These are phyloP conservation scores for Spongilla lacustris DNA, from an alignment of 37 sponge, comb jelly and placozoan species.

Conservation along the genomic window DNA sequence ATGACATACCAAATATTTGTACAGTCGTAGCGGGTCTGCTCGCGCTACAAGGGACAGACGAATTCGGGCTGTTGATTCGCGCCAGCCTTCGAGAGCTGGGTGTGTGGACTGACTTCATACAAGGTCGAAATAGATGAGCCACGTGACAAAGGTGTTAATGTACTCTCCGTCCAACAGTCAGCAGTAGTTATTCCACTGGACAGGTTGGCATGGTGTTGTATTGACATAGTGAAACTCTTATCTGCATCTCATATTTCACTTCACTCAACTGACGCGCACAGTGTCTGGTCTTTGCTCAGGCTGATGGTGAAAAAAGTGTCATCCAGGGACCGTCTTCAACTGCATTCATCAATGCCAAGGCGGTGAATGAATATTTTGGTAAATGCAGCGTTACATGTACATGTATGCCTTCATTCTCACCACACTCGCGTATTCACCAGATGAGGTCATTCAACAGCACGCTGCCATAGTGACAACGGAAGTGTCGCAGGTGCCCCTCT, in stretches of 20 bases:
- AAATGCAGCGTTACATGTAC: background rate
- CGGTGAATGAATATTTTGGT: conserved; percentile 71
- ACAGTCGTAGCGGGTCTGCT: conserved; percentile 71
- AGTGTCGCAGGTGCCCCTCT: conserved; percentile 91
- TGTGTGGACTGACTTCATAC: conserved; percentile 75
- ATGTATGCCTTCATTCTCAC: background rate
- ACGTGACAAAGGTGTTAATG: background rate
- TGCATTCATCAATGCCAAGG: conserved; percentile 54
- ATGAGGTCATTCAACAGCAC: conserved; percentile 33
- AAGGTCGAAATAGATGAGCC: conserved; percentile 15
- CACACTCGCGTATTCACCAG: conserved; percentile 43
- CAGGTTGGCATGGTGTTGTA: conserved; percentile 21
- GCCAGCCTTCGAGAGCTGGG: conserved; percentile 33
- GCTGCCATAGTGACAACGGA: conserved; percentile 87
- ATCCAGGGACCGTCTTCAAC: conserved; percentile 87
- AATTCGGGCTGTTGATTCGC: conserved; percentile 65
- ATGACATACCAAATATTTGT: conserved; percentile 2
- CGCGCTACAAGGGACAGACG: conserved; percentile 87
- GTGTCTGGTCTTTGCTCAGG: conserved; percentile 89
- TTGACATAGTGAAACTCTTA: too few relatives aligned
- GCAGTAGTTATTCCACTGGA: conserved; percentile 17
- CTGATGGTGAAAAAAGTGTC: conserved; percentile 88
- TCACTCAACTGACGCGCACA: conserved; percentile 16
- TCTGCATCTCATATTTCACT: background rate
- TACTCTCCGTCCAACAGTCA: conserved; percentile 13